Conservation (phyloP, 1,140 invertebrate genomes). For the Heliothis virescens region DNA sequence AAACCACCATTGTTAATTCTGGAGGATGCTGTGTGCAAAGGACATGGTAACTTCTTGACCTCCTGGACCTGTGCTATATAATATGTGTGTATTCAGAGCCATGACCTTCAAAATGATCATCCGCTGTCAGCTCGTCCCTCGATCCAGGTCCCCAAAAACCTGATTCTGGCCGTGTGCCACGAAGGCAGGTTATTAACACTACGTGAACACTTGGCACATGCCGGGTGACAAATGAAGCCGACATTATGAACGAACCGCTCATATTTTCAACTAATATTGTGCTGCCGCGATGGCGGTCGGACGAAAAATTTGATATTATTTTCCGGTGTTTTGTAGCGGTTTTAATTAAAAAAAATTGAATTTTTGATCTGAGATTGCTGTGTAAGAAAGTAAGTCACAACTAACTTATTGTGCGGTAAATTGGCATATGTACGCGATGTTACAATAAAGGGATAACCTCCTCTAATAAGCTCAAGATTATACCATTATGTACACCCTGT, state of each 20-base stretch:
- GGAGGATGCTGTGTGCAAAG: too few relatives aligned
- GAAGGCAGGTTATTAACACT: conserved; percentile 63
- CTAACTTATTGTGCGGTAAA: too few relatives aligned
- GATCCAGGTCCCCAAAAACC: conserved; percentile 49
- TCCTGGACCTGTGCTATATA: too few relatives aligned
- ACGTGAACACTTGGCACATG: conserved; percentile 59
- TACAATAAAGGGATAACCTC: too few relatives aligned
- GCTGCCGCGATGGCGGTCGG: conserved; percentile 3
- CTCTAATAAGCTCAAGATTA: too few relatives aligned
- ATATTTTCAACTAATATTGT: conserved; percentile 54
- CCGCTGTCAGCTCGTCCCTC: conserved; percentile 9
- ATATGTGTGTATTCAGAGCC: too few relatives aligned
- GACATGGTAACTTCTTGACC: too few relatives aligned
- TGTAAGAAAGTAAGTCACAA: too few relatives aligned
- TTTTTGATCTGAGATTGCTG: too few relatives aligned
- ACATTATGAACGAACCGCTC: conserved; percentile 67
- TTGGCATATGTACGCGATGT: too few relatives aligned
- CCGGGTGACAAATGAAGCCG: conserved; percentile 69
- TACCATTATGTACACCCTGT: too few relatives aligned
- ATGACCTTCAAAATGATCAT: neutral
- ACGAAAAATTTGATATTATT: conserved; percentile 33
- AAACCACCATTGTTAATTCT: too few relatives aligned
- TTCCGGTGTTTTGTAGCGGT: conserved; percentile 14
- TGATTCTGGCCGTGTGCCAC: conserved; percentile 62
- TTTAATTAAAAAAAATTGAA: conserved; percentile 25